A percentile compares a stretch with the other conserved stretches of the same genome.
Evolutionary conservation across 2,113 vertebrate species (phyloP).

Genomic region (Piprites chloris): DNA sequence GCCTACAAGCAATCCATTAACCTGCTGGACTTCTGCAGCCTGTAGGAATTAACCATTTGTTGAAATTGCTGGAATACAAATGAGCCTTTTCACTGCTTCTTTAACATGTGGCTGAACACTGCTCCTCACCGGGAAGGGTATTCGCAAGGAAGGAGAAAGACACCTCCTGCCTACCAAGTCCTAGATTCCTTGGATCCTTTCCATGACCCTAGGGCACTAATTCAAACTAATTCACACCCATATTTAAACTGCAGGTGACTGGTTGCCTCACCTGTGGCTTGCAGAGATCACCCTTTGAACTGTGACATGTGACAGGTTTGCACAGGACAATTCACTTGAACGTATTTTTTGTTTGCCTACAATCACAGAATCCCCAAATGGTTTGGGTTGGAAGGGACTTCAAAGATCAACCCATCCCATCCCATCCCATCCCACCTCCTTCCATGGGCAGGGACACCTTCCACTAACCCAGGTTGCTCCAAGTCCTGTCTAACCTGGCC

Average conservation of each 20-base stretch:
- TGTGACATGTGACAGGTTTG: neutral
- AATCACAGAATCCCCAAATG: no score
- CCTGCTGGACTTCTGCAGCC: neutral
- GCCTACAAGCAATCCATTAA: constrained; percentile 11
- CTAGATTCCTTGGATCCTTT: neutral
- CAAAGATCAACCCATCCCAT: neutral
- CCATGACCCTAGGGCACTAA: neutral
- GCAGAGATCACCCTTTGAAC: neutral
- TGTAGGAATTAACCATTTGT: neutral
- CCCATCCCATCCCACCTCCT: neutral
- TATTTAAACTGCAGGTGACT: neutral
- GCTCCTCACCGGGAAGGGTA: neutral
- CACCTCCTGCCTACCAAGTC: neutral
- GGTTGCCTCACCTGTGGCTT: neutral
- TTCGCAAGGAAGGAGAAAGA: neutral
- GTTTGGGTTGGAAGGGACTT: neutral
- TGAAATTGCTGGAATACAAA: neutral
- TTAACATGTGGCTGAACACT: neutral
- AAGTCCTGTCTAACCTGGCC: neutral
- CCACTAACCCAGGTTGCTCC: neutral
- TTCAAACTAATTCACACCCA: neutral
- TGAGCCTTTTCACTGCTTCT: neutral
- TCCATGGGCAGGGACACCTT: neutral
- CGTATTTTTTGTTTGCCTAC: neutral
- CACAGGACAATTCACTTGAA: neutral